These are phyloP conservation scores for Stenotaenia linearis DNA, from an alignment of 2,888 invertebrate genomes.

Conservation along the genomic window DNA sequence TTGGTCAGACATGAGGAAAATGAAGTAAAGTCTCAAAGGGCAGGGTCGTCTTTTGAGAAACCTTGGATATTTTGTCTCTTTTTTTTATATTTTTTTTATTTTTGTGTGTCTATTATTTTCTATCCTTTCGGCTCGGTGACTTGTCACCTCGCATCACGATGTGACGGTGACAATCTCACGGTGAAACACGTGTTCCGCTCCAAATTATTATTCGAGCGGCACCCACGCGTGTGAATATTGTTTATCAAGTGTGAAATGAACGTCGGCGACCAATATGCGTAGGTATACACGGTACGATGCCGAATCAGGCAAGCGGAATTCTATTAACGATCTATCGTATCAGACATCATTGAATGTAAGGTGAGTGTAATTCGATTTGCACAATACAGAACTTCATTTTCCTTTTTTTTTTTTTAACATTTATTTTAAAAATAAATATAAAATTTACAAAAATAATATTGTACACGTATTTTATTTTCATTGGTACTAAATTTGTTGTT, in stretches of 20 bases:
- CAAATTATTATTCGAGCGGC: background rate
- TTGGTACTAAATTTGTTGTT: no score
- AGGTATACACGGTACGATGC: background rate
- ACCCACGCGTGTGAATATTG: constrained; percentile 9
- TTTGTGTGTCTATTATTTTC: background rate
- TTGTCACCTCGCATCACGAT: constrained; percentile 1
- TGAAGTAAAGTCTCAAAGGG: background rate
- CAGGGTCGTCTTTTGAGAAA: background rate
- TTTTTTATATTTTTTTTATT: no score
- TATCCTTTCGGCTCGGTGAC: background rate
- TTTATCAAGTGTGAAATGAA: constrained; percentile 9
- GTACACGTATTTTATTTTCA: no score
- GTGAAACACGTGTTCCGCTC: constrained; percentile 9
- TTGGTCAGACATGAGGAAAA: background rate
- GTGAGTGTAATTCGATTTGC: background rate
- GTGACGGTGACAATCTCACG: background rate
- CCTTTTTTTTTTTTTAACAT: no score
- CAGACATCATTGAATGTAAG: background rate
- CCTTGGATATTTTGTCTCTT: background rate
- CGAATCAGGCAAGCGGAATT: background rate
- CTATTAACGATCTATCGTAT: background rate
- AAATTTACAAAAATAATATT: no score
- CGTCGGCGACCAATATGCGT: background rate
- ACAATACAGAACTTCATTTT: no score
- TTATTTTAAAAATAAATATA: no score